phyloP scores from a whole-genome alignment of 2,797 vertebrate species.

The Epinephelus coioides region DNA sequence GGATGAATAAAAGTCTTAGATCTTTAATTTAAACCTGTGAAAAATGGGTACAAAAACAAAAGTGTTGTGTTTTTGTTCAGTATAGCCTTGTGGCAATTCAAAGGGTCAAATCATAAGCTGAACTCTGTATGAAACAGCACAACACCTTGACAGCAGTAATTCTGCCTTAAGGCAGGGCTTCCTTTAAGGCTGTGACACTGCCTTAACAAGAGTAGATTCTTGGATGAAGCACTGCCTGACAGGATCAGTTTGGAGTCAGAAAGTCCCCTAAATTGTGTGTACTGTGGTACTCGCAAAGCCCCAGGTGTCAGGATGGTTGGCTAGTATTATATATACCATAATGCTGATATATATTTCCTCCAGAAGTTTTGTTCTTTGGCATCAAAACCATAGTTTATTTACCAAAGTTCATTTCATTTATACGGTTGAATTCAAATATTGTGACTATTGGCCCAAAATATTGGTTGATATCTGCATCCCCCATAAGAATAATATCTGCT shows the following conservation, averaged over 20 bases:
- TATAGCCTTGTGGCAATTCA: neutral
- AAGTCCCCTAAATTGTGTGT: slow-evolving; percentile 22
- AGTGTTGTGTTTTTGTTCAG: too few species aligned
- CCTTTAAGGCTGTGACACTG: slow-evolving; percentile 6
- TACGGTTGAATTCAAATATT: neutral
- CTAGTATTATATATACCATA: too few species aligned
- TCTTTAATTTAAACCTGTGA: too few species aligned
- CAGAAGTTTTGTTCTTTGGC: neutral
- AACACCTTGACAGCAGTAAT: slow-evolving; percentile 16
- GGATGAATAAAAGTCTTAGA: too few species aligned
- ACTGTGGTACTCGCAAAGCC: neutral
- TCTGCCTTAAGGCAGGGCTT: slow-evolving; percentile 23
- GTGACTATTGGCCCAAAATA: neutral
- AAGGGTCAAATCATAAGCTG: slow-evolving; percentile 7
- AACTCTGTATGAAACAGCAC: neutral
- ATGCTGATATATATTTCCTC: too few species aligned
- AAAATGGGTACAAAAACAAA: too few species aligned
- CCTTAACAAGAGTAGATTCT: slow-evolving; percentile 22
- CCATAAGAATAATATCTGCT: neutral
- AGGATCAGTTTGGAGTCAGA: neutral
- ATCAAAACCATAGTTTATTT: neutral
- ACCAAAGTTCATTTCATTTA: too few species aligned
- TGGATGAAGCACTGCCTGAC: slow-evolving; percentile 14
- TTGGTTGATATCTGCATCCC: neutral
- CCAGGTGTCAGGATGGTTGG: neutral